Conservation (phyloP, 2,113 vertebrate genomes). For the Carassius gibelio region DNA sequence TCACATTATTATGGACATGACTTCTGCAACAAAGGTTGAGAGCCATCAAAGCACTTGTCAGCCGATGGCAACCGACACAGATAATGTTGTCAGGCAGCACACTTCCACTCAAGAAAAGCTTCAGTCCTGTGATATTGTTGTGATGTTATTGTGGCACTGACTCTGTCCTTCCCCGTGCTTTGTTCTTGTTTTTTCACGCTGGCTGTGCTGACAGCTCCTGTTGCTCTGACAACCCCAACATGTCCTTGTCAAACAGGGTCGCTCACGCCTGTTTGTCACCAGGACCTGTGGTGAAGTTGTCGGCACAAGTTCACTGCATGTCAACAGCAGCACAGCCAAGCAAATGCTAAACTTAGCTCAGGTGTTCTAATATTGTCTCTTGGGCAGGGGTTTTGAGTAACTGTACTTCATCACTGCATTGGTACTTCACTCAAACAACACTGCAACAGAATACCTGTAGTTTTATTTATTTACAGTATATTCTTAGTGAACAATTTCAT, state of each 20-base stretch:
- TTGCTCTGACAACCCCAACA: conserved; percentile 53
- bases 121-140: conserved; percentile 37
- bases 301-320: not conserved
- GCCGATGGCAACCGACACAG: conserved; percentile 8
- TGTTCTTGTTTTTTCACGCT: conserved; percentile 34
- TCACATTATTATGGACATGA: conserved; percentile 32
- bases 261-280: conserved; percentile 49
- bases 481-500: not conserved
- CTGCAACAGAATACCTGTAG: not conserved
- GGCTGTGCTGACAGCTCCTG: conserved; percentile 47
- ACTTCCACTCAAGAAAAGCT: conserved; percentile 24
- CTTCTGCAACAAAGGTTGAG: conserved; percentile 27
- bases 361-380: not conserved
- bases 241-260: conserved; percentile 53
- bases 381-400: not conserved
- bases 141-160: conserved; percentile 43
- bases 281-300: conserved; percentile 30
- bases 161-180: conserved; percentile 26
- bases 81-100: conserved; percentile 30
- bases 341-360: conserved; percentile 17
- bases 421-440: not conserved
- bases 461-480: not conserved
- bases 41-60: conserved; percentile 40
- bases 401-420: not conserved
- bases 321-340: conserved; percentile 26